Conservation (phyloP, 2,888 invertebrate species). For the Eupithecia dodoneata region DNA sequence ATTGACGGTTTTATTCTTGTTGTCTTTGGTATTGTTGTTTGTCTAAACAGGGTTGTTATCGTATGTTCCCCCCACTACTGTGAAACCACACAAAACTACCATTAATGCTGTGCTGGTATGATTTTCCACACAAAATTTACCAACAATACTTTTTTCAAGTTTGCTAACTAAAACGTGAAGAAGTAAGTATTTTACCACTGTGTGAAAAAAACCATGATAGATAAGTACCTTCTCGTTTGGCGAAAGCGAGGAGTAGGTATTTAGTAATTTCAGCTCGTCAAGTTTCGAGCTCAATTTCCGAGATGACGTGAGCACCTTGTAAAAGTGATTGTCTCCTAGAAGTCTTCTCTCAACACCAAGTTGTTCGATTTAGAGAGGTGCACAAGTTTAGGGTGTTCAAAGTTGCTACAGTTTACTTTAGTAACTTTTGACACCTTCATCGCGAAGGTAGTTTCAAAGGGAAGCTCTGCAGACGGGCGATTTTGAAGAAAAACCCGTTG, state of each 20-base stretch:
- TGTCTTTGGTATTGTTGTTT: too few relatives aligned
- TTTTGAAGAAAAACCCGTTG: neutral
- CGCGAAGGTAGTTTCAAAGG: conserved; percentile 44
- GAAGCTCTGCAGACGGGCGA: conserved; percentile 19
- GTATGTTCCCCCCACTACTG: too few relatives aligned
- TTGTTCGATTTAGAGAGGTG: conserved; percentile 70
- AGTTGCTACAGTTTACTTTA: conserved; percentile 51
- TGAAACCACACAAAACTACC: too few relatives aligned
- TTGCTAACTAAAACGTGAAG: too few relatives aligned
- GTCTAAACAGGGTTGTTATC: too few relatives aligned
- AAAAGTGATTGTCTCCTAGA: conserved; percentile 37
- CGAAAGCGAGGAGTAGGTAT: neutral
- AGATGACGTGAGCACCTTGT: conserved; percentile 3
- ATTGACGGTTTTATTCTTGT: too few relatives aligned
- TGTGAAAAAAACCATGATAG: too few relatives aligned
- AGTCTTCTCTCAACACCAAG: conserved; percentile 66
- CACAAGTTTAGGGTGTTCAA: conserved; percentile 60
- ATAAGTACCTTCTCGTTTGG: too few relatives aligned
- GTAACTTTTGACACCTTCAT: conserved; percentile 63
- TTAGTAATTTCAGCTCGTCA: neutral
- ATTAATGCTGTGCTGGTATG: too few relatives aligned
- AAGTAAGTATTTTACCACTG: too few relatives aligned
- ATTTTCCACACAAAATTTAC: too few relatives aligned
- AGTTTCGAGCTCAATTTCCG: neutral
- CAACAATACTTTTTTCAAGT: too few relatives aligned